These are phyloP conservation scores for Illadopsis cleaveri DNA, from an alignment of 2,113 vertebrate species.

Conservation along the genomic window DNA sequence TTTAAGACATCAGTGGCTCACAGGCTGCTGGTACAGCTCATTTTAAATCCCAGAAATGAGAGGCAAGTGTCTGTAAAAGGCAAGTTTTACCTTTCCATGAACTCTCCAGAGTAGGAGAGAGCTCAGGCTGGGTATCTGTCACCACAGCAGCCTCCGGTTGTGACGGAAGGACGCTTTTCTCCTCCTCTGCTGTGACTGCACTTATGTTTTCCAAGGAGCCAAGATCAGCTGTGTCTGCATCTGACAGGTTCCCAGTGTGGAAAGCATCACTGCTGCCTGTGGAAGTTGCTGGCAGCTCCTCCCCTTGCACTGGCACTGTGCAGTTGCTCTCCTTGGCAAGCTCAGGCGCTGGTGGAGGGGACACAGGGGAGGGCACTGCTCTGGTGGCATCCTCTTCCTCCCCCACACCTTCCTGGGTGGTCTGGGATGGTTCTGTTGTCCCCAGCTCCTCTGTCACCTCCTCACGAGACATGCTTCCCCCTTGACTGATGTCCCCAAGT, in stretches of 20 bases:
- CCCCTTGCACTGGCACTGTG: not conserved
- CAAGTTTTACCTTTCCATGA: conserved; percentile 69
- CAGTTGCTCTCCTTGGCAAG: not conserved
- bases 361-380: not conserved
- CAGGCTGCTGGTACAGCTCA: not conserved
- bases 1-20: not conserved
- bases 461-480: not conserved
- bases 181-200: not conserved
- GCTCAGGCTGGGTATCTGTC: conserved; percentile 13
- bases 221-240: not conserved
- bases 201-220: not conserved
- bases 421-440: not conserved
- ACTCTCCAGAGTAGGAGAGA: conserved; percentile 4
- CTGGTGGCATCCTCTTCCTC: not conserved
- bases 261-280: not conserved
- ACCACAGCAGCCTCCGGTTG: not conserved
- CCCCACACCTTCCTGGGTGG: not conserved
- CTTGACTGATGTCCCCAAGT: not conserved
- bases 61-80: not conserved
- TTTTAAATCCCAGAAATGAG: not conserved
- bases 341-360: not conserved
- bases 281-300: not conserved
- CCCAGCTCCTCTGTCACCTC: not conserved
- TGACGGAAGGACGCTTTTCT: not conserved
- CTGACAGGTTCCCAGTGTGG: not conserved